Base-by-base conservation (phyloP, 2,797 vertebrate species). In the Onychomys torridus region DNA sequence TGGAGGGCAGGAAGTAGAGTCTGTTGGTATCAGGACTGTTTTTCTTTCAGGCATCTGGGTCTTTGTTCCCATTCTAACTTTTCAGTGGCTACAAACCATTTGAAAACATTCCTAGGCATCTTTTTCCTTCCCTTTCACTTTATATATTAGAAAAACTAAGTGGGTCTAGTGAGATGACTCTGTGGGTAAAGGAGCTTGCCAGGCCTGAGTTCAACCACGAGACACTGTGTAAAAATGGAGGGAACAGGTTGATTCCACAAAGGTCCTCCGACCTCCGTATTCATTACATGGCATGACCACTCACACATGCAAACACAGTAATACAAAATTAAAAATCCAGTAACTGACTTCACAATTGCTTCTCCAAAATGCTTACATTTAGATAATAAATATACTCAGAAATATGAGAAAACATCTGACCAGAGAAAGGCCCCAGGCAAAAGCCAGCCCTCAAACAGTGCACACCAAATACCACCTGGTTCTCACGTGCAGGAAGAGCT, bases 321-420 rank as follows among this genome's bases (percentile, higher is more conserved):
- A 73, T 57, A 37, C 49, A 65, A 69, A 14, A 27, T 63, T 71
- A 73, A 87, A 71, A 87, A 77, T 49, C 61, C 55, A 78, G 52
- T 25, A 49, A 96, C 67, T 82, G 81, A 83, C 37, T 67, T 91
- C 55, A 91, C n/a, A 83, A 82, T 76, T 77, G 32, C 75, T 76
- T n/a, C 67, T 94, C 59, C 78, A 79, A 90, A 79, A 75, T 67
- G 10, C 85, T 89, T 85, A 85, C 69, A 9, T 83, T 61, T 83
- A 77, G 75, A 46, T 81, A 37, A 95, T 61, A 75, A 37, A 6
- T 75, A 92, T 55, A 75, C 11, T 23, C 10, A 79, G 57, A 92
- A 77, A 55, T 29, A 91, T 65, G 63, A 77, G 46, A 57, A 95
- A 89, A 71, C 17, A 85, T 77, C 19, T 79, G 84, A 69, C 29